phyloP scores from a whole-genome alignment of 2,797 vertebrate species.

The Cheirogaleus major region DNA sequence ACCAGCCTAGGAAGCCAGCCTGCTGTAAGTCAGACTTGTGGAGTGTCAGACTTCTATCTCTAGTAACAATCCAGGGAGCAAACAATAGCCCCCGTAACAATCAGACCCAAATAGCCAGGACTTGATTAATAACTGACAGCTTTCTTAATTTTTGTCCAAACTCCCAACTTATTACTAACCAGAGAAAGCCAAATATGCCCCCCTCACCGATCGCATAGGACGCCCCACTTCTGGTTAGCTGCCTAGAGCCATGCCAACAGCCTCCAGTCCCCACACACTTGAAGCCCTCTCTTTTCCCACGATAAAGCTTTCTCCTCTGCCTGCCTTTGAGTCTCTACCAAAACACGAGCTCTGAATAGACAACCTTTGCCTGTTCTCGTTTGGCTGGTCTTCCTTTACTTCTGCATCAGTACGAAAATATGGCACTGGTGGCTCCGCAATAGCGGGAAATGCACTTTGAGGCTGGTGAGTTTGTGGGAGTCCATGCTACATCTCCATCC shows the following conservation, averaged over 20 bases:
- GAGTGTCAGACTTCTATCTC: not conserved
- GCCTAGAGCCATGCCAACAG: not conserved
- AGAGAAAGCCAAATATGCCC: not conserved
- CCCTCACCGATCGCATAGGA: not conserved
- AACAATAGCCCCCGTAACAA: not conserved
- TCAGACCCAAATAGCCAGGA: not conserved
- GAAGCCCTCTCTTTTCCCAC: not conserved
- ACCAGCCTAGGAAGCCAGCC: not conserved
- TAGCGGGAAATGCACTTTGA: not conserved
- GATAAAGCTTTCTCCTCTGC: not conserved
- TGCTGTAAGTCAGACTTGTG: not conserved
- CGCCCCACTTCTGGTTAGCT: not conserved
- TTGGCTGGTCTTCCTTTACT: not conserved
- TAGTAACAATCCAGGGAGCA: not conserved
- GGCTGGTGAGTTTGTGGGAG: not conserved
- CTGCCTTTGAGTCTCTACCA: not conserved
- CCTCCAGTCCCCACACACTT: not conserved
- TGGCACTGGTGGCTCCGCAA: accelerated
- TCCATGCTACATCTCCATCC: not conserved
- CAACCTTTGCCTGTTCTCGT: not conserved
- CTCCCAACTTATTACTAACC: not conserved
- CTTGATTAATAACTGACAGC: not conserved
- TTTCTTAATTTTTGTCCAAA: not conserved
- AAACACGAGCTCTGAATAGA: not conserved
- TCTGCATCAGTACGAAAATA: not conserved